Conservation (phyloP, 2,797 vertebrate species). For the Malacoraja senta region DNA sequence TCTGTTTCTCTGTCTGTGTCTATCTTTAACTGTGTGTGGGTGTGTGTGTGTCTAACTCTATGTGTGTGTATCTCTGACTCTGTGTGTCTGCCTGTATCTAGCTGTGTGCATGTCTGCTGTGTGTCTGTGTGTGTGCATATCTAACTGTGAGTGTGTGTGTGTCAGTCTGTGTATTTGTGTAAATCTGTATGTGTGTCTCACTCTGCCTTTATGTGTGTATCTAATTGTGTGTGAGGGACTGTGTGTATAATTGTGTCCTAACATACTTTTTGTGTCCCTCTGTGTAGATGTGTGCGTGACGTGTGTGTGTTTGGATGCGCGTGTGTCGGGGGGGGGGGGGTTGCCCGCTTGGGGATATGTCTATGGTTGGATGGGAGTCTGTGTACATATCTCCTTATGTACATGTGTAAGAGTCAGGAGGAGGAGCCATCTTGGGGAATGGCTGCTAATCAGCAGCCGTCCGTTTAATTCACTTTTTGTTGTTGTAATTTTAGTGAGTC, state of each 20-base stretch:
- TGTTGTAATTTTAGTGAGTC: too few species aligned
- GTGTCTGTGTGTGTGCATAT: neutral
- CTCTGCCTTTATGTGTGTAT: neutral
- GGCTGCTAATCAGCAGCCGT: too few species aligned
- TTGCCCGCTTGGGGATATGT: too few species aligned
- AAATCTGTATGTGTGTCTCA: too few species aligned
- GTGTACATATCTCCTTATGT: too few species aligned
- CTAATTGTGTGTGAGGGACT: neutral
- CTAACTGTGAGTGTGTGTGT: neutral
- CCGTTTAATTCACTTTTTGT: too few species aligned
- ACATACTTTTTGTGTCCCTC: neutral
- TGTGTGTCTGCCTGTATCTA: neutral
- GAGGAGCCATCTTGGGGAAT: too few species aligned
- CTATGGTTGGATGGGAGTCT: too few species aligned
- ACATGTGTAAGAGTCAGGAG: neutral
- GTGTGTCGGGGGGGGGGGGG: too few species aligned
- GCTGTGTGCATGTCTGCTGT: neutral
- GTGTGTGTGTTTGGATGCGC: too few species aligned
- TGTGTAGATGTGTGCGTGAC: neutral
- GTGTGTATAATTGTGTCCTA: neutral
- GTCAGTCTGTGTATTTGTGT: neutral
- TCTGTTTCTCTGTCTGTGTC: neutral
- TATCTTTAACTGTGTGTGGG: neutral
- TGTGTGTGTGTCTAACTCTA: neutral
- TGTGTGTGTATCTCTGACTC: neutral